phyloP scores from a whole-genome alignment of 53 echinoderm and acorn worm genomes.

The Crossaster papposus region DNA sequence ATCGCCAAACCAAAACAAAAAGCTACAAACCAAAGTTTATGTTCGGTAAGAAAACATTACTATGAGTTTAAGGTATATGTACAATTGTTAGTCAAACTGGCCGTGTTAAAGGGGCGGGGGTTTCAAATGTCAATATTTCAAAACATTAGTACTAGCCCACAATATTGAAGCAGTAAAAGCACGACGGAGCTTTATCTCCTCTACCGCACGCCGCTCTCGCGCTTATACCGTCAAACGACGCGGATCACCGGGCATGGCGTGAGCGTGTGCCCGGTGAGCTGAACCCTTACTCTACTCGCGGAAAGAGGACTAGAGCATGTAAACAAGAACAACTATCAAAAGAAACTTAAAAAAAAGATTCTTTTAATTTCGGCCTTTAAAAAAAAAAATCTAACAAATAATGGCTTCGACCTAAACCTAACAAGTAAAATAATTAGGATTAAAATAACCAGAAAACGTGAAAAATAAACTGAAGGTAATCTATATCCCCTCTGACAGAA shows the following conservation, averaged over 20 bases:
- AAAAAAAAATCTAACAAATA: no score
- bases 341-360: background rate
- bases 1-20: background rate
- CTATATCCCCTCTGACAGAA: no score
- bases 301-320: background rate
- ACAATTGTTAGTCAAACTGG: no score
- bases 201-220: background rate
- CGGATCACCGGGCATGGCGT: conserved; percentile 13
- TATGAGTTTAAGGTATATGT: no score
- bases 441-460: no score
- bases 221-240: conserved; percentile 41
- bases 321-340: background rate
- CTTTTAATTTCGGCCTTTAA: background rate
- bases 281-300: background rate
- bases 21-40: background rate
- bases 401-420: no score
- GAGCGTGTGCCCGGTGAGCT: conserved; percentile 10
- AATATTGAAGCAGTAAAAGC: background rate
- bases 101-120: no score
- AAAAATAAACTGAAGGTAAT: no score
- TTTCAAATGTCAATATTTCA: no score
- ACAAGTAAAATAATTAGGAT: no score
- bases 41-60: background rate
- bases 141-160: no score
- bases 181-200: background rate